Evolutionary conservation across 2,797 vertebrate species (phyloP), one percentile per base, ranked within the genome.

Genomic region (Rhyacichthys aspro): DNA sequence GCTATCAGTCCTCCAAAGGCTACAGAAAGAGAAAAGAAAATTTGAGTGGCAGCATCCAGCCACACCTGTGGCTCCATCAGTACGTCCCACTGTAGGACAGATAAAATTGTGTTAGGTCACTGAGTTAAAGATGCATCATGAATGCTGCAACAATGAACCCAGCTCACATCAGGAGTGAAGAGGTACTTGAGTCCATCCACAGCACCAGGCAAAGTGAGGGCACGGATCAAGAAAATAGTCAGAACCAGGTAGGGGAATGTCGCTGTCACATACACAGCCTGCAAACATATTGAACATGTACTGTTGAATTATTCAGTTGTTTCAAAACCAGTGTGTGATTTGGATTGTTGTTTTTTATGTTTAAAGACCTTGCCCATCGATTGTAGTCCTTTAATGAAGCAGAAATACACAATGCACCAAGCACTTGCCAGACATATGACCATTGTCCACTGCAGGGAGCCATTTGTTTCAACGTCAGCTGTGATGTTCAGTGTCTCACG

Each of bases 1-100:
- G 96, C 91, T n/a, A 97, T 95, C 46, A 96, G 93, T 47, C 95
- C 96, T 64, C 96, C 95, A 1, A 94, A 93, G 52, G 90, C 95
- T 86, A 98, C 75, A 16, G 95, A 97, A 17, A 98, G 91, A 2
- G 96, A 97, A 85, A 95, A 97, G 90, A 98, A 96, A 59, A 97
- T 95, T 89, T 98, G 96, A 0, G 95, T 96, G 52, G 95, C 91
- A 8, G 96, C 96, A 0, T 96, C 96, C 57, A 98, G 89, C 96
- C 96, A 98, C 55, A 96, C 93, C 12, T 86, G 91, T 12, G 96
- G 95, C 11, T 90, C 90, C 82, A 61, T 90, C 53, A 98, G 86
- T 14, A 68, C 74, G 2, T 81, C 70, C 88, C 90, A 93, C 92
- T 93, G 49, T 23, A 58, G 36, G 0, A 18, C 49, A 18, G 0